Conservation (phyloP, 2,113 vertebrate genomes). For the Piprites chloris region DNA sequence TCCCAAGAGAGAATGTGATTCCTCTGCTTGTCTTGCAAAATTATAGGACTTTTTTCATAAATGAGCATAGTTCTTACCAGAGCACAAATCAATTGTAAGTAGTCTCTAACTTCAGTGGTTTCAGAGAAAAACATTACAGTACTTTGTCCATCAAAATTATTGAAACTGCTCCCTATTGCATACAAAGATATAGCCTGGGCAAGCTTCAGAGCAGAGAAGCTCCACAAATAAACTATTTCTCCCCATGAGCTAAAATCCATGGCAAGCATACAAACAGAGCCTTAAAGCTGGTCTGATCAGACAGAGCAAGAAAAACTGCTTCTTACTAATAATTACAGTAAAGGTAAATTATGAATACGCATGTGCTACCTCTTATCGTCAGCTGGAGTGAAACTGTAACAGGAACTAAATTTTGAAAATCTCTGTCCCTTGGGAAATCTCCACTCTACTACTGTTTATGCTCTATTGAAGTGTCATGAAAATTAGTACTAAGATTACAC, state of each 20-base stretch:
- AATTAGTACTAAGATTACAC: conserved; percentile 11
- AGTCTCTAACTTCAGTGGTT: not conserved
- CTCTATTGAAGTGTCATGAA: not conserved
- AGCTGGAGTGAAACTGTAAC: not conserved
- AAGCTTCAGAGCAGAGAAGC: not conserved
- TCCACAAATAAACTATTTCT: not conserved
- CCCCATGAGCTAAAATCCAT: not conserved
- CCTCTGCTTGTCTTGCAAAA: not conserved
- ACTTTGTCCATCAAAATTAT: not conserved
- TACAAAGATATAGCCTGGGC: not conserved
- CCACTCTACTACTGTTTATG: not conserved
- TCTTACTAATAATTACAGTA: not conserved
- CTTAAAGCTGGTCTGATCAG: not conserved
- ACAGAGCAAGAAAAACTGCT: not conserved
- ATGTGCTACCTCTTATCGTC: not conserved
- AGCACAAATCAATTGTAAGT: not conserved
- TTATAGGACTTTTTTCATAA: not conserved
- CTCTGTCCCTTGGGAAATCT: not conserved
- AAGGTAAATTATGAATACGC: not conserved
- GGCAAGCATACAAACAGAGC: not conserved
- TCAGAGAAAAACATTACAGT: not conserved
- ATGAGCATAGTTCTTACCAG: not conserved
- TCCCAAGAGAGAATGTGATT: not conserved
- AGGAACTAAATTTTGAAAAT: not conserved
- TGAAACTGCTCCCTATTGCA: not conserved